Evolutionary conservation across 1,140 invertebrate species (phyloP).

Genomic region (Solenopsis invicta): DNA sequence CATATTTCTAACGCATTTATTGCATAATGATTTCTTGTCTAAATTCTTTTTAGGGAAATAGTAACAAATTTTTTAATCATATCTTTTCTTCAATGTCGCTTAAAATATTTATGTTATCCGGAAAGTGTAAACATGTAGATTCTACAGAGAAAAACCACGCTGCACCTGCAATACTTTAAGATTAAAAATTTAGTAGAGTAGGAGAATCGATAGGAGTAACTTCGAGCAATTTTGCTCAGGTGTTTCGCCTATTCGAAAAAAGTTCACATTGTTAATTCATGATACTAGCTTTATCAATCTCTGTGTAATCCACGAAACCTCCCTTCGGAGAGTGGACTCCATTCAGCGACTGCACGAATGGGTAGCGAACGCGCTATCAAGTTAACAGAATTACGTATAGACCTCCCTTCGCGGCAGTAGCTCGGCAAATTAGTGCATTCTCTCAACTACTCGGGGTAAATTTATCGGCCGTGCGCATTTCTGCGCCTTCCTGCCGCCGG

Average conservation of each 20-base stretch:
- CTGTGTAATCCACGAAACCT: neutral
- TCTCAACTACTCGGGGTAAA: neutral
- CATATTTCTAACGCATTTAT: slow-evolving; percentile 1
- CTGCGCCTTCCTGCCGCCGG: neutral
- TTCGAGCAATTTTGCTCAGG: neutral
- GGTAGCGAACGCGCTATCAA: neutral
- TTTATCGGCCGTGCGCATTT: slow-evolving; percentile 2
- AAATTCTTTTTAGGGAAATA: neutral
- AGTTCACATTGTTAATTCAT: too few species aligned
- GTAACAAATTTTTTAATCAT: neutral
- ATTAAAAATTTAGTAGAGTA: slow-evolving; percentile 11
- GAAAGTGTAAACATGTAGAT: neutral
- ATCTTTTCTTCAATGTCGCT: neutral
- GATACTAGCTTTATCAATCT: neutral
- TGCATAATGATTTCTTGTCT: neutral
- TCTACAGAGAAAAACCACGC: too few species aligned
- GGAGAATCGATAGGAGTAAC: too few species aligned
- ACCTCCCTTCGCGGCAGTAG: neutral
- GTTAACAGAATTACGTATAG: slow-evolving; percentile 25
- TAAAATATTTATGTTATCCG: neutral
- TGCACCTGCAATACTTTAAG: neutral
- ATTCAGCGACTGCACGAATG: neutral
- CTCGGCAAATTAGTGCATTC: slow-evolving; percentile 41
- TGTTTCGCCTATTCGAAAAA: neutral
- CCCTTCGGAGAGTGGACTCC: neutral